phyloP scores from a whole-genome alignment of 2,113 vertebrate species.

The Hippocampus zosterae region DNA sequence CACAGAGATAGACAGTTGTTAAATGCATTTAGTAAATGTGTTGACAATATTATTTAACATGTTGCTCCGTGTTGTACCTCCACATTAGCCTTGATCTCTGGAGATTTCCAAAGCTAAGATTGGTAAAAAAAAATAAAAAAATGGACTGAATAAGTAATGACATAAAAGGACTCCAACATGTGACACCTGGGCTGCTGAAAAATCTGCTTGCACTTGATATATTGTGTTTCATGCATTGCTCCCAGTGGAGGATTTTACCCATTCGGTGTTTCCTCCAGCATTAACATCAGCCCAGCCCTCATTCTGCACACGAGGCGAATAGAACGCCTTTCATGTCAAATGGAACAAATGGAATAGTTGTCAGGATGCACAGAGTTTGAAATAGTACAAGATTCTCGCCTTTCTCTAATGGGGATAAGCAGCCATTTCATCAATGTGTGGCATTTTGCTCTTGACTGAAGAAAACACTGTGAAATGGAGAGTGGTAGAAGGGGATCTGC shows the following conservation, averaged over 20 bases:
- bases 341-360: slow-evolving; percentile 7
- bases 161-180: neutral
- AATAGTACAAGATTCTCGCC: neutral
- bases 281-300: neutral
- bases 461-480: neutral
- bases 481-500: neutral
- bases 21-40: neutral
- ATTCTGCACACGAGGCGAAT: neutral
- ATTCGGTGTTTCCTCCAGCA: neutral
- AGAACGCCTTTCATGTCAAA: slow-evolving; percentile 6
- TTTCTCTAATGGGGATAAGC: neutral
- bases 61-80: neutral
- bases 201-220: neutral
- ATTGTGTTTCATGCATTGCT: neutral
- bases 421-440: neutral
- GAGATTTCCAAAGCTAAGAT: slow-evolving; percentile 1
- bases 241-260: neutral
- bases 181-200: neutral
- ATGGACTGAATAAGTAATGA: neutral
- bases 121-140: neutral
- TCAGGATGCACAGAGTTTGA: slow-evolving; percentile 1
- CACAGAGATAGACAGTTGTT: neutral
- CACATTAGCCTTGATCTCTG: neutral
- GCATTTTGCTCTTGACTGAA: slow-evolving; percentile 1
- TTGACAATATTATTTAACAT: slow-evolving; percentile 2